Conservation (phyloP, 2,888 invertebrate genomes). For the Torymus texanus region DNA sequence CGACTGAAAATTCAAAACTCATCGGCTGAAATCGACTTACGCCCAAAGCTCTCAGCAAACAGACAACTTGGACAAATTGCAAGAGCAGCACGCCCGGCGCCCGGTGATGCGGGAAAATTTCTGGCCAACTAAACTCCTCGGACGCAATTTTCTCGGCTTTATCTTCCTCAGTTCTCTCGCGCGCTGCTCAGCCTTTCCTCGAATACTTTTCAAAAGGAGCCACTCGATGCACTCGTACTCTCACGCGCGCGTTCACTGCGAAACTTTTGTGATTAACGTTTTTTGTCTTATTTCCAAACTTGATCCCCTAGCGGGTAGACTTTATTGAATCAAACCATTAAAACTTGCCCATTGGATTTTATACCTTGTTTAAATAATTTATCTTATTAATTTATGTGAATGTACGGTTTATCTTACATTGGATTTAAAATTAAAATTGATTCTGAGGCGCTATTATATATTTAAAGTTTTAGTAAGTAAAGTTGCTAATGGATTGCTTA, state of each 20-base stretch:
- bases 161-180: conserved; percentile 44
- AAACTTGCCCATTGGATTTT: conserved; percentile 45
- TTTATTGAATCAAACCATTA: conserved; percentile 52
- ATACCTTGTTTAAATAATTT: conserved; percentile 33
- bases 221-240: conserved; percentile 37
- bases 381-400: conserved; percentile 25
- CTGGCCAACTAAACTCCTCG: conserved; percentile 59
- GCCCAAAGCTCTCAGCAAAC: conserved; percentile 53
- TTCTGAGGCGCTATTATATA: not conserved
- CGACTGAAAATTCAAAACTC: conserved; percentile 55
- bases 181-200: conserved; percentile 23
- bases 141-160: conserved; percentile 53
- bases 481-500: not conserved
- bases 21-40: conserved; percentile 51
- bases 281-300: conserved; percentile 47
- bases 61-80: conserved; percentile 62
- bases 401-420: not conserved
- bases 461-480: not conserved
- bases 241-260: not conserved
- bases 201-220: conserved; percentile 51
- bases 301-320: not conserved
- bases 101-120: conserved; percentile 56
- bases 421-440: not conserved
- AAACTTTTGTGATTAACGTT: conserved; percentile 56
- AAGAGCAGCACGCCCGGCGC: conserved; percentile 25